These are phyloP conservation scores for Calonectris borealis DNA, from an alignment of 2,113 vertebrate species.

Conservation along the genomic window DNA sequence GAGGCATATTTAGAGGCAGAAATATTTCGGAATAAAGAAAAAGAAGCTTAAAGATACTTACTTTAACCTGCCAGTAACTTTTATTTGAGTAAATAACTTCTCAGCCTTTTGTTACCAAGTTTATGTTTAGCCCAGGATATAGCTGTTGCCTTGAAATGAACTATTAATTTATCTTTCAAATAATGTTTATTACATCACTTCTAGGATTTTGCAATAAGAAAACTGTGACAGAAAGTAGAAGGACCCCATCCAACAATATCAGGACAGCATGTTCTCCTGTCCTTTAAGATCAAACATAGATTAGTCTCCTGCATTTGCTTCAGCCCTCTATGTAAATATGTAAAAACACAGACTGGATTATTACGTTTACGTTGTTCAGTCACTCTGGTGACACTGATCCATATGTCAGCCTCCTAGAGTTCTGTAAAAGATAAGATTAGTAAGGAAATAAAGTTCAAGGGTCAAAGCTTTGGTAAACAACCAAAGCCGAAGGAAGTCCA, in stretches of 20 bases:
- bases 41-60: background rate
- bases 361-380: conserved; percentile 15
- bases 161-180: background rate
- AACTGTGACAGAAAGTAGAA: background rate
- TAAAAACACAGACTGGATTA: conserved; percentile 38
- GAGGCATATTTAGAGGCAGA: background rate
- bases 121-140: background rate
- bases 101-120: background rate
- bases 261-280: background rate
- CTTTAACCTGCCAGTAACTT: background rate
- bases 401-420: background rate
- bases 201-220: background rate
- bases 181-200: background rate
- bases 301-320: conserved; percentile 16
- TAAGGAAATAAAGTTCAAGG: conserved; percentile 44
- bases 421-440: conserved; percentile 25
- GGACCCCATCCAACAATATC: background rate
- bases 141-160: background rate
- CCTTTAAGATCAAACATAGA: conserved; percentile 24
- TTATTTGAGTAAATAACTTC: background rate
- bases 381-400: conserved; percentile 21
- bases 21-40: background rate
- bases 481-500: background rate
- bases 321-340: conserved; percentile 21
- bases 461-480: conserved; percentile 2